Evolutionary conservation across 2,113 vertebrate genomes (phyloP).

Genomic region (Callocephalon fimbriatum): DNA sequence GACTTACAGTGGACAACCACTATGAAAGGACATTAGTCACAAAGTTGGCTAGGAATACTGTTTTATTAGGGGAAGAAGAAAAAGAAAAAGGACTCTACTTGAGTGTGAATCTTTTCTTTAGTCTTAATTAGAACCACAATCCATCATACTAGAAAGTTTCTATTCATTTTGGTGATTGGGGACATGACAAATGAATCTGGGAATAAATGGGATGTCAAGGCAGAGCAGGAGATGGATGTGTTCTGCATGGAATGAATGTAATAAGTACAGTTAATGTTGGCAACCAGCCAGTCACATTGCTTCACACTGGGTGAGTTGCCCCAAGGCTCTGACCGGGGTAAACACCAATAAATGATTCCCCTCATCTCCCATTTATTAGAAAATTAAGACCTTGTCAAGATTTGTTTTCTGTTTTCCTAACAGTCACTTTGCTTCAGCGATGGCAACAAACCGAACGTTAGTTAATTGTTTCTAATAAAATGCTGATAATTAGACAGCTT

Average conservation of each 20-base stretch:
- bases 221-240: constrained; percentile 89
- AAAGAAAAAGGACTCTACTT: constrained; percentile 72
- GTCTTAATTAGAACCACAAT: constrained; percentile 88
- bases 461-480: constrained; percentile 74
- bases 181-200: constrained; percentile 93
- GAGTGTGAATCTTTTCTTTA: constrained; percentile 79
- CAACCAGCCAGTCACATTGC: constrained; percentile 81
- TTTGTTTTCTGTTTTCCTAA: constrained; percentile 63
- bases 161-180: constrained; percentile 91
- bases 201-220: constrained; percentile 90
- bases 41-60: constrained; percentile 38
- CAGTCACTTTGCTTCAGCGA: constrained; percentile 62
- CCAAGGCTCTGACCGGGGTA: constrained; percentile 69
- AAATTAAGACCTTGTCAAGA: constrained; percentile 79
- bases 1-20: constrained; percentile 76
- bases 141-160: constrained; percentile 85
- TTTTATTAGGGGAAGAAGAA: constrained; percentile 73
- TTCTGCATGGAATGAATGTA: constrained; percentile 83
- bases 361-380: constrained; percentile 78
- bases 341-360: constrained; percentile 72
- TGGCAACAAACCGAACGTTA: constrained; percentile 72
- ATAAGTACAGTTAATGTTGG: constrained; percentile 89
- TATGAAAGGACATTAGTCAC: constrained; percentile 71
- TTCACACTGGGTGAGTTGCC: constrained; percentile 58
- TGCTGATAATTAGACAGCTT: constrained; percentile 57